Evolutionary conservation across 2,888 invertebrate species (phyloP).

Genomic region (Apantesis nais): DNA sequence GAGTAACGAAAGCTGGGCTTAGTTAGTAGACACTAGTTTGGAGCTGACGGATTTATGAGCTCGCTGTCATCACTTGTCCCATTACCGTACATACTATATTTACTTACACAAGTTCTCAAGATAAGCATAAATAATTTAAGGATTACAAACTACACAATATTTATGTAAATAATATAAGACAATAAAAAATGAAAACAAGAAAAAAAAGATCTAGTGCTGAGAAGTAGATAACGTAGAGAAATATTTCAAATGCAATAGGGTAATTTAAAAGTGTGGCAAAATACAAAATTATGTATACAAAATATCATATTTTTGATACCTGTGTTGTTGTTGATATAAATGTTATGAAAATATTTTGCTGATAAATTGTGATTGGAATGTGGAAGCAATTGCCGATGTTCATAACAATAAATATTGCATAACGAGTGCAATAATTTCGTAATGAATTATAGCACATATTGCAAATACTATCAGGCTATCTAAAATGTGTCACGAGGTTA

Average conservation of each 20-base stretch:
- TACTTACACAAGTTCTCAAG: conserved; percentile 22
- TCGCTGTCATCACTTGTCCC: conserved; percentile 53
- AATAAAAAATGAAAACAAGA: not conserved
- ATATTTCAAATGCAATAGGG: not conserved
- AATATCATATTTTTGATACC: conserved; percentile 47
- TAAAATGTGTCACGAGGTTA: conserved; percentile 18
- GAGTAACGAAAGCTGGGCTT: no score
- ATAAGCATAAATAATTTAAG: conserved; percentile 36
- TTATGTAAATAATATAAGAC: no score
- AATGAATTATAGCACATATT: conserved; percentile 40
- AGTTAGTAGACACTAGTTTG: conserved; percentile 42
- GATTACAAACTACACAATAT: not conserved
- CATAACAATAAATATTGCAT: conserved; percentile 69
- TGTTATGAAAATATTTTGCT: conserved; percentile 71
- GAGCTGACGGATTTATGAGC: conserved; percentile 62
- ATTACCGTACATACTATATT: conserved; percentile 44
- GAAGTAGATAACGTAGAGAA: not conserved
- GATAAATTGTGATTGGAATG: conserved; percentile 75
- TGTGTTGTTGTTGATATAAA: conserved; percentile 64
- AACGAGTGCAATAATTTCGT: conserved; percentile 62
- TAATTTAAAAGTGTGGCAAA: conserved; percentile 21
- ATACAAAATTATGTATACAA: conserved; percentile 34
- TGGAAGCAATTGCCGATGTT: conserved; percentile 68
- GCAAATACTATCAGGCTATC: conserved; percentile 25
- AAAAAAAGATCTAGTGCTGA: not conserved